A percentile compares a stretch with the other conserved stretches of the same genome.
phyloP scores from a whole-genome alignment of 2,797 vertebrate genomes.

The Pseudochaenichthys georgianus region DNA sequence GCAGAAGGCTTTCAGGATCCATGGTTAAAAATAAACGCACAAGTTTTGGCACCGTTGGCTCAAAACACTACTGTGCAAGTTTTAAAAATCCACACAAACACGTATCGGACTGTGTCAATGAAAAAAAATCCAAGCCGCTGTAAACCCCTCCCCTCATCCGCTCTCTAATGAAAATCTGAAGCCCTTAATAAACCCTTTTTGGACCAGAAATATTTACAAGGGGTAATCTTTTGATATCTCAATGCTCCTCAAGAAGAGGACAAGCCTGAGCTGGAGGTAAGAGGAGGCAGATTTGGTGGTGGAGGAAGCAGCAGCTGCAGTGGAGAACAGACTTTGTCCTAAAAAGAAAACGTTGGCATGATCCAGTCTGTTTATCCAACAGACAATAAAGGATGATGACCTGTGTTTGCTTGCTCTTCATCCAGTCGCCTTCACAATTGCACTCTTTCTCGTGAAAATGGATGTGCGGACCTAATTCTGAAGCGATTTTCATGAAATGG shows the following conservation, averaged over 20 bases:
- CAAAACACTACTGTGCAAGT: too few species aligned
- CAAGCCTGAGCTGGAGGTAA: slow-evolving; percentile 54
- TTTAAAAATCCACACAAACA: too few species aligned
- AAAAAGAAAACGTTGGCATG: slow-evolving; percentile 49
- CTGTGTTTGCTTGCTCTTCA: neutral
- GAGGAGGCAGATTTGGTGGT: slow-evolving; percentile 5
- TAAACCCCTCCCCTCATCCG: slow-evolving; percentile 42
- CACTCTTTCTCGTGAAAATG: neutral
- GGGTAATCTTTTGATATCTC: slow-evolving; percentile 65
- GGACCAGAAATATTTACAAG: slow-evolving; percentile 53
- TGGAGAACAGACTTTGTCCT: slow-evolving; percentile 7
- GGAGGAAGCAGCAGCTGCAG: slow-evolving; percentile 38
- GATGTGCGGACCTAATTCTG: too few species aligned
- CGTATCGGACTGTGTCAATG: slow-evolving; percentile 27
- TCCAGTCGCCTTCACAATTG: neutral
- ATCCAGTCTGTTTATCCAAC: slow-evolving; percentile 54
- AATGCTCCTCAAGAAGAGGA: slow-evolving; percentile 48
- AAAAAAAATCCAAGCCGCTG: slow-evolving; percentile 54
- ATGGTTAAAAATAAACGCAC: too few species aligned
- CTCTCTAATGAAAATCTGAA: slow-evolving; percentile 54
- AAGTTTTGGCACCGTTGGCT: too few species aligned
- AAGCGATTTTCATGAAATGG: too few species aligned
- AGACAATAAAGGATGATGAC: slow-evolving; percentile 62
- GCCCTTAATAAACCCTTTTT: slow-evolving; percentile 55
- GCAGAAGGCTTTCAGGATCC: too few species aligned